These are phyloP conservation scores for Oreochromis aureus DNA, from an alignment of 2,113 vertebrate species.

Conservation along the genomic window DNA sequence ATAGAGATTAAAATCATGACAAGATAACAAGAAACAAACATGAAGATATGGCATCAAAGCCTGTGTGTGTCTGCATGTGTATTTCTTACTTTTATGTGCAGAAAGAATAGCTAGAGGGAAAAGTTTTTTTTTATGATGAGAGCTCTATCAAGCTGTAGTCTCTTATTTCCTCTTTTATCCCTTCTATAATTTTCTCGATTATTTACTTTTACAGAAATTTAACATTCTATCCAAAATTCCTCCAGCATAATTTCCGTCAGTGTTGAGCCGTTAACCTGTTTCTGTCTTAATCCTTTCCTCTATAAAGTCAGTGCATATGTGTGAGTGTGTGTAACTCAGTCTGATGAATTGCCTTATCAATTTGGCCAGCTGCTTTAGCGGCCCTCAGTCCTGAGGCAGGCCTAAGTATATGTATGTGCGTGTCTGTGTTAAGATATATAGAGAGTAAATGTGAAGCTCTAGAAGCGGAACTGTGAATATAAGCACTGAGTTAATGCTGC, in stretches of 20 bases:
- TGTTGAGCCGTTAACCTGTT: neutral
- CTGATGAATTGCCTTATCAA: slow-evolving; percentile 29
- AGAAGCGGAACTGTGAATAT: neutral
- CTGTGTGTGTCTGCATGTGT: neutral
- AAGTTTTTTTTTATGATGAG: neutral
- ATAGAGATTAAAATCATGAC: neutral
- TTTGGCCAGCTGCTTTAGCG: slow-evolving; percentile 25
- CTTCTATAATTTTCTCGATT: neutral
- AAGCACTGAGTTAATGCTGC: neutral
- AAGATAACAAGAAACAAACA: neutral
- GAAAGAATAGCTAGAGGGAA: neutral
- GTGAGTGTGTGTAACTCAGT: neutral
- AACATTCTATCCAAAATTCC: neutral
- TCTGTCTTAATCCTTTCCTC: neutral
- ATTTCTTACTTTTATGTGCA: neutral
- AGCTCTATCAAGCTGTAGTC: neutral
- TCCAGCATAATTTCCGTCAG: neutral
- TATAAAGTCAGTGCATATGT: neutral
- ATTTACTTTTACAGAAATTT: neutral
- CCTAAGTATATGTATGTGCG: neutral
- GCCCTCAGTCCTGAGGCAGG: slow-evolving; percentile 5
- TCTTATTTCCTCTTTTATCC: neutral
- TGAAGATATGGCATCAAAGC: neutral
- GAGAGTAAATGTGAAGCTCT: neutral
- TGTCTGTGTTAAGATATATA: neutral